Conservation (phyloP, 2,888 invertebrate species). For the Toxonevra muliebris region DNA sequence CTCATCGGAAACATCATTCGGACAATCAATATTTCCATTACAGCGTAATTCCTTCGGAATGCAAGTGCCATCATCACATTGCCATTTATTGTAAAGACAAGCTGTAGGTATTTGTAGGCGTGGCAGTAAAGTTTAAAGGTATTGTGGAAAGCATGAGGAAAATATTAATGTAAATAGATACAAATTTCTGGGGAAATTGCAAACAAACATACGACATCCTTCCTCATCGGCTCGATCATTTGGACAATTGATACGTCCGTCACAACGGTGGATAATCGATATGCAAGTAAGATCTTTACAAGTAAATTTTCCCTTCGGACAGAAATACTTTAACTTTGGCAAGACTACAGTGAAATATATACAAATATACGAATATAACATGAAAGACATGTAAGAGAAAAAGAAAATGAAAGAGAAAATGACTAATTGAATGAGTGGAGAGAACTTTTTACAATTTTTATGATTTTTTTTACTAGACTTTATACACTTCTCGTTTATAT, state of each 20-base stretch:
- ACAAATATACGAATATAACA: not conserved
- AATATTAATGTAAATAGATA: not conserved
- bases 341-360: conserved; percentile 46
- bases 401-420: conserved; percentile 17
- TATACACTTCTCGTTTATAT: too few relatives aligned
- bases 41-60: conserved; percentile 71
- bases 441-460: too few relatives aligned
- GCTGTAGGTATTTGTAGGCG: conserved; percentile 63
- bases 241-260: conserved; percentile 78
- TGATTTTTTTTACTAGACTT: too few relatives aligned
- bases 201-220: conserved; percentile 70
- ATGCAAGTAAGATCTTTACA: conserved; percentile 81
- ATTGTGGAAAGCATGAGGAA: not conserved
- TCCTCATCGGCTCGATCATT: conserved; percentile 73
- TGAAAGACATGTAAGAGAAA: conserved; percentile 12
- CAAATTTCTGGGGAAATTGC: not conserved
- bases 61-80: conserved; percentile 78
- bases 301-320: conserved; percentile 71
- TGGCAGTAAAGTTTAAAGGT: not conserved
- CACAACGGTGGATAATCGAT: conserved; percentile 74
- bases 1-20: conserved; percentile 78
- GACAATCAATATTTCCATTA: conserved; percentile 76
- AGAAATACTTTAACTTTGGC: conserved; percentile 59
- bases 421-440: not conserved
- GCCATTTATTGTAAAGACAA: conserved; percentile 75